Evolutionary conservation across 2,888 invertebrate species (phyloP).

Genomic region (Scotopteryx bipunctaria): DNA sequence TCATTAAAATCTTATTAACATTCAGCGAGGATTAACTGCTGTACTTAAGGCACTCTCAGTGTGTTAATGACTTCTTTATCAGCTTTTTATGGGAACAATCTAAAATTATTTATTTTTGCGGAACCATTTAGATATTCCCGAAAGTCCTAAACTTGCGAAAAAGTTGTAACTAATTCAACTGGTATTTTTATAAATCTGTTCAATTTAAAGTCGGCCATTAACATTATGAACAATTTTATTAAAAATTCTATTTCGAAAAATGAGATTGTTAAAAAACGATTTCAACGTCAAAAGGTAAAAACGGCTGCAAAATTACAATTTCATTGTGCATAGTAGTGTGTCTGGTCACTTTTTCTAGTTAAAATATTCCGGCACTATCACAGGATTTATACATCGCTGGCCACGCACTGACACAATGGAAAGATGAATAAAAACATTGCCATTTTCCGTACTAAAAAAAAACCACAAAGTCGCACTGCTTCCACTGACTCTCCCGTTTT

Average conservation of each 20-base stretch:
- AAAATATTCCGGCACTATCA: conserved; percentile 70
- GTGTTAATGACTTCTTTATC: conserved; percentile 64
- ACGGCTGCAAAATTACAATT: conserved; percentile 43
- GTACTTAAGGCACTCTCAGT: conserved; percentile 55
- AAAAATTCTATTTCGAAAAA: conserved; percentile 6
- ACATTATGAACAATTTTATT: conserved; percentile 13
- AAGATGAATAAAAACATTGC: conserved; percentile 72
- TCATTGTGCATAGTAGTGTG: conserved; percentile 45
- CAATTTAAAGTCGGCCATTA: too few species aligned
- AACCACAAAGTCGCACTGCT: conserved; percentile 42
- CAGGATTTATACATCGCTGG: conserved; percentile 75
- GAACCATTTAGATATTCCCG: conserved; percentile 9
- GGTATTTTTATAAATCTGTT: too few species aligned
- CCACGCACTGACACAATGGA: conserved; percentile 66
- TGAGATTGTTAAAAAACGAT: too few species aligned
- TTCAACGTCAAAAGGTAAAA: conserved; percentile 31
- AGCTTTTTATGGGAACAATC: conserved; percentile 37
- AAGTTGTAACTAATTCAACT: too few species aligned
- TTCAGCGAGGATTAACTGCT: conserved; percentile 59
- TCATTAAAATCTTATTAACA: conserved; percentile 65
- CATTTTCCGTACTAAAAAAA: conserved; percentile 52
- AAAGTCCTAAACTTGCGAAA: too few species aligned
- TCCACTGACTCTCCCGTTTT: conserved; percentile 42
- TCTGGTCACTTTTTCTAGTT: conserved; percentile 57
- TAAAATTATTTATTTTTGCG: conserved; percentile 34